Evolutionary conservation across 2,113 vertebrate genomes (phyloP).

Genomic region (Ammodytes marinus): DNA sequence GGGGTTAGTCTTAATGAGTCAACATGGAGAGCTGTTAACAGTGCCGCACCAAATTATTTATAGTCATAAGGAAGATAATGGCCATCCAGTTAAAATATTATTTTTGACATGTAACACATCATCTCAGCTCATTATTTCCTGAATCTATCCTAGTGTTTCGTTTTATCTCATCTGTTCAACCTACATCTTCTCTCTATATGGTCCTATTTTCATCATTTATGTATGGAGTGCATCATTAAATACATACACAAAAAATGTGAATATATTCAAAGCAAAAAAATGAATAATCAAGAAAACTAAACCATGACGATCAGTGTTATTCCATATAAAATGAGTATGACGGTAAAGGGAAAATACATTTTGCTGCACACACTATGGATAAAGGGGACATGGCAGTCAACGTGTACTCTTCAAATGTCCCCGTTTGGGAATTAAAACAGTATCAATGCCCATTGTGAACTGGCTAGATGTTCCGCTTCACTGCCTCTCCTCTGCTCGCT

Average conservation of each 20-base stretch:
- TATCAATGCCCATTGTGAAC: constrained; percentile 43
- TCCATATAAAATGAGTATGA: not conserved
- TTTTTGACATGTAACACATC: not conserved
- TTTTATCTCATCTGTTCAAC: not conserved
- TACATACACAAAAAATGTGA: not conserved
- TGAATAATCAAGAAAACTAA: not conserved
- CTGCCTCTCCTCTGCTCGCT: constrained; percentile 21
- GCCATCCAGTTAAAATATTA: constrained; percentile 28
- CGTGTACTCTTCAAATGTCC: constrained; percentile 20
- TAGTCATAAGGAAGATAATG: constrained; percentile 28
- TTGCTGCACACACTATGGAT: not conserved
- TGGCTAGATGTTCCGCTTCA: constrained; percentile 45
- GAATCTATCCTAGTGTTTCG: not conserved
- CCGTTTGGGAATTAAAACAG: constrained; percentile 51
- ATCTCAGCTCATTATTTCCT: constrained; percentile 1
- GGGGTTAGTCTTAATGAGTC: constrained; percentile 63
- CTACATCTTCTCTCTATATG: not conserved
- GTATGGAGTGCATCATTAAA: not conserved
- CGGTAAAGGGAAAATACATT: not conserved
- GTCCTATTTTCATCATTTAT: not conserved
- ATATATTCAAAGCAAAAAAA: not conserved
- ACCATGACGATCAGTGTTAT: not conserved
- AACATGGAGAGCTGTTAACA: constrained; percentile 56
- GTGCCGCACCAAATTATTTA: constrained; percentile 69
- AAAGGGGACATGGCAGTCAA: not conserved